Base-by-base conservation (phyloP, 2,888 invertebrate genomes). In the Noctua janthe region DNA sequence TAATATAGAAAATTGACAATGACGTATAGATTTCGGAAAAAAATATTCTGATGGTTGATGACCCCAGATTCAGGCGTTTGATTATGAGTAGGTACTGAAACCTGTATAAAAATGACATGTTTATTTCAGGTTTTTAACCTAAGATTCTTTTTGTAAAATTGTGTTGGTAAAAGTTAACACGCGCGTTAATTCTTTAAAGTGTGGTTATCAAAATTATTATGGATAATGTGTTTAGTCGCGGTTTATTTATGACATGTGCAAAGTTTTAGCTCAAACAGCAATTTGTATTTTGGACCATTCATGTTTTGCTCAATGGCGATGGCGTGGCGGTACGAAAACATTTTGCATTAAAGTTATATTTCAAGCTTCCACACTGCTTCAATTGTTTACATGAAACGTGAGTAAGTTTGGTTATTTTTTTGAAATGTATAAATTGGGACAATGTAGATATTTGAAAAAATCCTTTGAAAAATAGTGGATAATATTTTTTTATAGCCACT, bases 211-310 rank as follows among this genome's bases (percentile, higher is more conserved):
- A 84, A 35, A 29, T 62, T 20, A 35, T 59, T 71, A 54, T 71
- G 35, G 49, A 59, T 69, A n/a, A 59, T 86, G 74, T 76, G 39
- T 73, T 54, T 72, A 59, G 7, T 43, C 17, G 35, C 39, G 54
- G 66, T 71, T 82, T 82, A 76, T 86, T 77, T 87, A 78, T 76
- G 51, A 54, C 62, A 74, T 75, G 66, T 49, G 39, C 47, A 74
- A 79, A 83, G 84, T 85, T 85, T 79, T 56, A 71, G 8, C 51
- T 59, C 67, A 84, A 84, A 87, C 75, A 87, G 71, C 67, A 71
- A 76, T 85, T 85, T 83, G 73, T 79, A 83, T 83, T 79, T 87
- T 43, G 66, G 2, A 67, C 23, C 54, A 83, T 73, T 75, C 87
- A 79, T 76, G 49, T 79, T 86, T 83, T 79, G 70, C 66, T 73